Conservation (phyloP, 2,113 vertebrate genomes). For the Cacatua alba region DNA sequence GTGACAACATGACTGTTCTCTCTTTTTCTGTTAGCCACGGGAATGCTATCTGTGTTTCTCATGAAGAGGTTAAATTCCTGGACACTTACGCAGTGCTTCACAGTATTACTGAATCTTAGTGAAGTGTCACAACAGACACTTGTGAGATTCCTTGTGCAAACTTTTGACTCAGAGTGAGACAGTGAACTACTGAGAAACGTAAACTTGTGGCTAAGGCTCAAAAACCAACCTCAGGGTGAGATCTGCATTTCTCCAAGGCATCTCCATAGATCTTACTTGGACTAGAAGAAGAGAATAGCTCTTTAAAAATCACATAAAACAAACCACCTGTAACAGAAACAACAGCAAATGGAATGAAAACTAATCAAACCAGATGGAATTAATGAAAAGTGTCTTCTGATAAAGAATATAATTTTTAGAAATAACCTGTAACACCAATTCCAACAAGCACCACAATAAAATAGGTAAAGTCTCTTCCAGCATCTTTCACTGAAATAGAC, state of each 20-base stretch:
- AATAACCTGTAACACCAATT: conserved; percentile 88
- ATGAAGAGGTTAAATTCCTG: background rate
- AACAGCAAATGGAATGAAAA: background rate
- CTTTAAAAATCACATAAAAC: conserved; percentile 91
- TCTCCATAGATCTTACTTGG: conserved; percentile 92
- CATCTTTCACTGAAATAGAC: conserved; percentile 86
- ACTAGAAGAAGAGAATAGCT: conserved; percentile 92
- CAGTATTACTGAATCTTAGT: background rate
- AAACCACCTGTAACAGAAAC: conserved; percentile 84
- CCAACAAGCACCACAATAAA: conserved; percentile 89
- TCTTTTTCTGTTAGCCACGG: background rate
- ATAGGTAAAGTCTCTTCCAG: conserved; percentile 91
- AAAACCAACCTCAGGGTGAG: conserved; percentile 88
- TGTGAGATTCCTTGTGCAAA: accelerated
- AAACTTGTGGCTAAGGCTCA: background rate
- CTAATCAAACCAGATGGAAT: background rate
- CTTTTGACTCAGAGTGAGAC: background rate
- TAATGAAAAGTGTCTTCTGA: background rate
- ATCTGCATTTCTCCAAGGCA: conserved; percentile 88
- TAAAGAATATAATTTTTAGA: background rate
- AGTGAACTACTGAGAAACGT: background rate
- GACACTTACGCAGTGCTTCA: background rate
- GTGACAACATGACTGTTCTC: background rate
- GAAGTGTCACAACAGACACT: background rate
- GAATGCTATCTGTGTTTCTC: background rate